Conservation (phyloP, 53 echinoderm and acorn worm genomes). For the Temnopleurus reevesii region DNA sequence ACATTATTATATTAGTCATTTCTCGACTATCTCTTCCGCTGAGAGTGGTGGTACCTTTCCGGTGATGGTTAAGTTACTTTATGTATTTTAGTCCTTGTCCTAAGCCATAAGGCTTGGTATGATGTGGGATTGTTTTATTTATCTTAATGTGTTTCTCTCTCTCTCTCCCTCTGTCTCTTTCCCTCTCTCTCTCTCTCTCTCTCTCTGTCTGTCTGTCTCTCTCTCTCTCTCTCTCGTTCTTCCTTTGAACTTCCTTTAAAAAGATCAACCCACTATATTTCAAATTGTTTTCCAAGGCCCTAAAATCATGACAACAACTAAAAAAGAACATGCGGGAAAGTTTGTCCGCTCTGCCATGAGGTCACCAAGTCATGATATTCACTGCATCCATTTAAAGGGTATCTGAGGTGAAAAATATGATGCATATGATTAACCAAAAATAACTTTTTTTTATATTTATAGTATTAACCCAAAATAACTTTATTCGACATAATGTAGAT, state of each 20-base stretch:
- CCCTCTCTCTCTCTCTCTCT: background rate
- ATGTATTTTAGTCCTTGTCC: too few relatives aligned
- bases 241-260: background rate
- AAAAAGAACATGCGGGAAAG: slow-evolving; percentile 19
- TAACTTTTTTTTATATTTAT: too few relatives aligned
- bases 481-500: too few relatives aligned
- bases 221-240: slow-evolving; percentile 8
- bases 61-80: background rate
- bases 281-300: too few relatives aligned
- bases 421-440: too few relatives aligned
- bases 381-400: too few relatives aligned
- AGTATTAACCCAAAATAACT: too few relatives aligned
- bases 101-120: too few relatives aligned
- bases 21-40: background rate
- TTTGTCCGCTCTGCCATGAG: slow-evolving; percentile 1
- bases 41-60: background rate
- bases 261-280: too few relatives aligned
- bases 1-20: background rate
- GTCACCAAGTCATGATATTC: slow-evolving; percentile 27
- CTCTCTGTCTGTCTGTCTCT: background rate
- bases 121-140: background rate
- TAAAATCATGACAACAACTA: too few relatives aligned
- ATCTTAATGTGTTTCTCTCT: background rate
- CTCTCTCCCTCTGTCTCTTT: background rate
- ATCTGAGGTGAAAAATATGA: too few relatives aligned